A percentile compares a stretch with the other conserved stretches of the same genome.
Conservation (phyloP, 2,888 invertebrate genomes). For the Icerya purchasi region DNA sequence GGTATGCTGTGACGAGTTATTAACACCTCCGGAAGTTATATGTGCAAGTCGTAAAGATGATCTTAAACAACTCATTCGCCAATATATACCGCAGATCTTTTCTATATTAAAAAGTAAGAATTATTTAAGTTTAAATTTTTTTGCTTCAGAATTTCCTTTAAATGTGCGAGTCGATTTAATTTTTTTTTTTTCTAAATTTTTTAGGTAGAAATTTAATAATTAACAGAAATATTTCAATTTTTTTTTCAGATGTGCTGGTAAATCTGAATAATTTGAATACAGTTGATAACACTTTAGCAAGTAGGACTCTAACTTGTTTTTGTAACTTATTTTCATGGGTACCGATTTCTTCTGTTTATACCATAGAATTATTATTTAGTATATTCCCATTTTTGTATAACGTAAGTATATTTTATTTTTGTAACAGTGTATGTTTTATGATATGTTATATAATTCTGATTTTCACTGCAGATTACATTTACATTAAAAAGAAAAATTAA, state of each 20-base stretch:
- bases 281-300: not conserved
- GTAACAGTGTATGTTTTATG: too few relatives aligned
- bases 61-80: not conserved
- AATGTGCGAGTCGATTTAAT: too few relatives aligned
- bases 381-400: not conserved
- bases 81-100: not conserved
- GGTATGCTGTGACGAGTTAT: not conserved
- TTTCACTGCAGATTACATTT: too few relatives aligned
- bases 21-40: not conserved
- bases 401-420: not conserved
- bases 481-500: too few relatives aligned
- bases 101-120: not conserved
- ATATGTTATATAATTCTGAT: too few relatives aligned
- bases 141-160: not conserved
- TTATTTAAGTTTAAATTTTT: not conserved
- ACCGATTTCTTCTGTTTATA: slow-evolving; percentile 24
- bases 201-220: too few relatives aligned
- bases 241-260: too few relatives aligned
- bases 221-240: too few relatives aligned
- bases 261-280: too few relatives aligned
- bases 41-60: not conserved
- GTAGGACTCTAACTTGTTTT: slow-evolving; percentile 31
- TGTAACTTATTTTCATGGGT: slow-evolving; percentile 40
- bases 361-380: slow-evolving; percentile 1
- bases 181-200: too few relatives aligned